Percentiles rank a stretch among this genome's conserved stretches.
Conservation (phyloP, 2,113 vertebrate genomes). For the Nothocercus nigrocapillus region DNA sequence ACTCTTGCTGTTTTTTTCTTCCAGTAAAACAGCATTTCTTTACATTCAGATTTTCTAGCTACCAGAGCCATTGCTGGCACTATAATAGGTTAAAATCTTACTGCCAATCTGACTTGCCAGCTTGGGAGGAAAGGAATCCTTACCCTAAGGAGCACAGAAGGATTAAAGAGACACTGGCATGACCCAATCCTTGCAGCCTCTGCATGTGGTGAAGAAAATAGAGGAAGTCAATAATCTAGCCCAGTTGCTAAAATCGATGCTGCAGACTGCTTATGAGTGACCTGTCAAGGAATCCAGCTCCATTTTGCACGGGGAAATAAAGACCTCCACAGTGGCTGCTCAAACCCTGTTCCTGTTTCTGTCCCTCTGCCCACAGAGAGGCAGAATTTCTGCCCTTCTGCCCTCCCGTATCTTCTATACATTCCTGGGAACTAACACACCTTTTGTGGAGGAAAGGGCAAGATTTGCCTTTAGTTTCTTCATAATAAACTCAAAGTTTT, state of each 20-base stretch:
- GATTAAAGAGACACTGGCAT: not conserved
- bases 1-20: not conserved
- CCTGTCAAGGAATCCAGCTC: not conserved
- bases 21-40: not conserved
- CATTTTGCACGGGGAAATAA: fast-evolving
- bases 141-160: not conserved
- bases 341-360: not conserved
- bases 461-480: not conserved
- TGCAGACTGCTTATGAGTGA: not conserved
- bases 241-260: not conserved
- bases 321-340: not conserved
- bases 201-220: not conserved
- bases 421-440: fast-evolving
- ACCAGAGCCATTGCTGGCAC: not conserved
- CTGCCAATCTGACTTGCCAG: not conserved
- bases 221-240: not conserved
- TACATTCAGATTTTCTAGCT: not conserved
- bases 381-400: not conserved
- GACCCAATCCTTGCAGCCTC: not conserved
- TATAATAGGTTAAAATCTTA: not conserved
- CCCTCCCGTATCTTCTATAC: not conserved
- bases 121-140: not conserved
- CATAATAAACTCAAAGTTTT: not conserved
- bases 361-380: not conserved
- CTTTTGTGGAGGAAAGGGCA: not conserved